Evolutionary conservation across 37 sponge, comb jelly and placozoan genomes (phyloP).

Genomic region (Aplysina aerophoba): DNA sequence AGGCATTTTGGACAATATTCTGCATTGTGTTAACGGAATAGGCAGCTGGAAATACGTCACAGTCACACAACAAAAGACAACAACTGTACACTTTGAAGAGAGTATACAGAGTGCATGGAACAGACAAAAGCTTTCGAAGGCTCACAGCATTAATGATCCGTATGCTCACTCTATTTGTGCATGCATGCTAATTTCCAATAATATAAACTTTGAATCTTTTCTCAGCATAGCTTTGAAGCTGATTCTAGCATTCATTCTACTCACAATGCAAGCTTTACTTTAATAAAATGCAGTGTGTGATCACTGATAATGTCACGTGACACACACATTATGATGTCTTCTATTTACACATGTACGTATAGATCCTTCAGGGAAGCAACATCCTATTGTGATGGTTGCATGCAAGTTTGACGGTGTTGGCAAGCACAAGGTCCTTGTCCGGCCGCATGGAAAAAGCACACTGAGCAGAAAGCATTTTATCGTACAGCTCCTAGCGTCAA

Average conservation of each 20-base stretch:
- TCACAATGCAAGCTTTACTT: too few species aligned
- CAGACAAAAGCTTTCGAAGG: not conserved
- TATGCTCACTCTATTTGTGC: not conserved
- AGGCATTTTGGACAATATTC: too few species aligned
- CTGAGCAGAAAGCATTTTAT: not conserved
- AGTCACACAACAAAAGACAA: too few species aligned
- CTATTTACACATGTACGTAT: not conserved
- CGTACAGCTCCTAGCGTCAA: not conserved
- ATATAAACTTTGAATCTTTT: too few species aligned
- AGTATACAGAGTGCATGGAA: not conserved
- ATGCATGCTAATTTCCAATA: too few species aligned
- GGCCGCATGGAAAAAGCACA: not conserved
- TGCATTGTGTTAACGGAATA: too few species aligned
- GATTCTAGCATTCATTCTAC: too few species aligned
- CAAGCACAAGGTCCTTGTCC: not conserved
- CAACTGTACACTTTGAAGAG: too few species aligned
- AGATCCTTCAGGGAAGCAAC: not conserved
- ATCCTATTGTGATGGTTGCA: not conserved
- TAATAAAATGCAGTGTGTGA: not conserved
- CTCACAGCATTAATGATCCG: not conserved
- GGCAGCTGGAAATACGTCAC: too few species aligned
- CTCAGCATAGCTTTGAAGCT: too few species aligned
- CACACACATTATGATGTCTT: not conserved
- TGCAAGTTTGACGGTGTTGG: not conserved
- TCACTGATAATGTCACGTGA: not conserved